phyloP scores from a whole-genome alignment of 2,797 vertebrate genomes.

The Periophthalmus magnuspinnatus region DNA sequence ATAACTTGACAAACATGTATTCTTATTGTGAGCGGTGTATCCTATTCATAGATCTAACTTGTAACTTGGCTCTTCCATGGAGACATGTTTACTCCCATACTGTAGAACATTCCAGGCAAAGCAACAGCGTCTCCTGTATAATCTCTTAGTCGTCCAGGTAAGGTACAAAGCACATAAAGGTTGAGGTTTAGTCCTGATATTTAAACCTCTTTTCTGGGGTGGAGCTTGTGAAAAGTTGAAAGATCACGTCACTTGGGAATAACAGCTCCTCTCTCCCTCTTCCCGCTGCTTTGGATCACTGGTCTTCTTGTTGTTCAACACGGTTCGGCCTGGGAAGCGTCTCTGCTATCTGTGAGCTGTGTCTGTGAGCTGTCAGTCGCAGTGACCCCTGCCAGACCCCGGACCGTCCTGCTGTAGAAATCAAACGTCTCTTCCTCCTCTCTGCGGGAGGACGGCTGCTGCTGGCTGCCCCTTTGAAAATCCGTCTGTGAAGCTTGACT shows the following conservation, averaged over 20 bases:
- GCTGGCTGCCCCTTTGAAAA: constrained; percentile 60
- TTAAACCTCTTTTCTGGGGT: neutral
- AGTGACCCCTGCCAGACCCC: constrained; percentile 52
- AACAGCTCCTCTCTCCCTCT: constrained; percentile 36
- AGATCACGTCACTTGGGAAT: constrained; percentile 20
- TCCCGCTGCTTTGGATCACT: constrained; percentile 62
- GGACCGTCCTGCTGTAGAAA: constrained; percentile 50
- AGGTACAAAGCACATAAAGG: too few relatives aligned
- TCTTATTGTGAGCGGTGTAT: too few relatives aligned
- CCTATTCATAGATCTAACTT: too few relatives aligned
- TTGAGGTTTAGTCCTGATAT: neutral
- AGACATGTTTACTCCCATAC: too few relatives aligned
- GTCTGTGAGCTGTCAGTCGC: constrained; percentile 67
- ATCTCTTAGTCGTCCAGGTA: too few relatives aligned
- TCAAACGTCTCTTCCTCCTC: constrained; percentile 54
- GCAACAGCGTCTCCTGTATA: too few relatives aligned
- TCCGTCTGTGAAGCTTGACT: constrained; percentile 54
- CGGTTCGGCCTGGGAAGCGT: constrained; percentile 63
- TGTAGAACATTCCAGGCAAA: too few relatives aligned
- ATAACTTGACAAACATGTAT: too few relatives aligned
- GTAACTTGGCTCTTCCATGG: too few relatives aligned
- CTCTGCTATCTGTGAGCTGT: constrained; percentile 55
- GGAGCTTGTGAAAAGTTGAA: neutral
- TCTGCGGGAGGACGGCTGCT: constrained; percentile 49
- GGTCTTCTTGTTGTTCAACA: constrained; percentile 64